Evolutionary conservation across 2,888 invertebrate genomes (phyloP).

Genomic region (Cerastis leucographa): DNA sequence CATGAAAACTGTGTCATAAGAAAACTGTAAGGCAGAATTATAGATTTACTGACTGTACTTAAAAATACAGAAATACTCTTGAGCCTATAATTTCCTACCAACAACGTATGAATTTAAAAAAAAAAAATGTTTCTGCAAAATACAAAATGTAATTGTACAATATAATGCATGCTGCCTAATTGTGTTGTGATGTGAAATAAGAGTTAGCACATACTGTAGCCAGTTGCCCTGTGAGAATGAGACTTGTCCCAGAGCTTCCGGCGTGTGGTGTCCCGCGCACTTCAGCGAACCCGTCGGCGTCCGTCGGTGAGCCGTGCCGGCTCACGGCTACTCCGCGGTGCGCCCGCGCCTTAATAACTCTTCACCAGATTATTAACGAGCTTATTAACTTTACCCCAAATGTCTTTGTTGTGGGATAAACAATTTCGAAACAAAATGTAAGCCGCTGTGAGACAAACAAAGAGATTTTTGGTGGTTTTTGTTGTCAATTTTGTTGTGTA

Average conservation of each 20-base stretch:
- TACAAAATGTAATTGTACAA: too few species aligned
- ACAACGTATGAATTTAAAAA: neutral
- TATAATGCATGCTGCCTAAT: neutral
- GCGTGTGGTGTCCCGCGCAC: slow-evolving; percentile 43
- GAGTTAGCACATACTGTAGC: neutral
- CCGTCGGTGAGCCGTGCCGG: slow-evolving; percentile 26
- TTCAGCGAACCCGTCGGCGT: slow-evolving; percentile 21
- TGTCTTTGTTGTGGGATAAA: slow-evolving; percentile 61
- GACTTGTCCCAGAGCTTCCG: slow-evolving; percentile 27
- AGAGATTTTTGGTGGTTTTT: neutral
- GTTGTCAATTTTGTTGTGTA: neutral
- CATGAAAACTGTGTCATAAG: neutral
- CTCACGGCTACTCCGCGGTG: slow-evolving; percentile 36
- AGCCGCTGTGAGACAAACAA: slow-evolving; percentile 1
- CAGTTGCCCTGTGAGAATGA: neutral
- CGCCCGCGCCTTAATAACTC: slow-evolving; percentile 61
- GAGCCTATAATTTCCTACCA: neutral
- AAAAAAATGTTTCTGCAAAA: neutral
- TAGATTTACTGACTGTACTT: neutral
- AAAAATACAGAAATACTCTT: neutral
- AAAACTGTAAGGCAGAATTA: neutral
- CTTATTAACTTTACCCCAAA: slow-evolving; percentile 65
- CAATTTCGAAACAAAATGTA: slow-evolving; percentile 38
- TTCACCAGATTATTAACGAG: slow-evolving; percentile 66
- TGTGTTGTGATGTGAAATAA: neutral